Evolutionary conservation across 2,888 invertebrate genomes (phyloP), one percentile per base, ranked within the genome.

Genomic region (Ormia ochracea): DNA sequence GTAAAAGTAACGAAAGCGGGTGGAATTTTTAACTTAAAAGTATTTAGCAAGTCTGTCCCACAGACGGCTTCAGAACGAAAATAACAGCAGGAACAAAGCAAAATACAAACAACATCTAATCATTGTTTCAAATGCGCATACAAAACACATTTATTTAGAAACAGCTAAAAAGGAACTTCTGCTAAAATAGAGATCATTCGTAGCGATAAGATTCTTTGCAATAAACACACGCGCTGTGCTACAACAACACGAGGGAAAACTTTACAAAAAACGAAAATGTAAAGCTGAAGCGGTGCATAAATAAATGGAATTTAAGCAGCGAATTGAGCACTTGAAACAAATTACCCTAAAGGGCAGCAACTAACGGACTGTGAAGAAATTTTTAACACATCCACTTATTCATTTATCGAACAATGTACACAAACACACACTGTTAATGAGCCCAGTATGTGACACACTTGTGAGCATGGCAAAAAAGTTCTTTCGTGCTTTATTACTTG

Each of bases 241-340:
- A 45, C 28, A 73, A 59, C 9, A 54, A 19, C 1, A 31, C 26
- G 28, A 28, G n/a, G n/a, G 7, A 6, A n/a, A 23, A 61, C 10
- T 12, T 23, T 6, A 38, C 9, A 33, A 9, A 23, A 19, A 52
- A 56, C 26, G 23, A 38, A 52, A n/a, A n/a, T n/a, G n/a, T n/a
- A n/a, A 72, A 68, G 38, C 59, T 23, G 43, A 50, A 73, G 52
- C 65, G 43, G 43, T 65, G 63, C 63, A 79, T 78, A 58, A 82
- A 81, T 81, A 82, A 83, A 80, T 82, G 82, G 81, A 82, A 83
- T 78, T 82, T 66, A 80, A 58, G 82, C 84, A 82, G 83, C 84
- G 83, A 85, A 85, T 85, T 87, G 86, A 86, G 85, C 87, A 87
- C 88, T 88, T 86, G 84, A 86, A 85, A 75, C 65, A 82, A 82